These are phyloP conservation scores for Microplitis demolitor DNA, from an alignment of 1,140 invertebrate genomes.

Conservation along the genomic window DNA sequence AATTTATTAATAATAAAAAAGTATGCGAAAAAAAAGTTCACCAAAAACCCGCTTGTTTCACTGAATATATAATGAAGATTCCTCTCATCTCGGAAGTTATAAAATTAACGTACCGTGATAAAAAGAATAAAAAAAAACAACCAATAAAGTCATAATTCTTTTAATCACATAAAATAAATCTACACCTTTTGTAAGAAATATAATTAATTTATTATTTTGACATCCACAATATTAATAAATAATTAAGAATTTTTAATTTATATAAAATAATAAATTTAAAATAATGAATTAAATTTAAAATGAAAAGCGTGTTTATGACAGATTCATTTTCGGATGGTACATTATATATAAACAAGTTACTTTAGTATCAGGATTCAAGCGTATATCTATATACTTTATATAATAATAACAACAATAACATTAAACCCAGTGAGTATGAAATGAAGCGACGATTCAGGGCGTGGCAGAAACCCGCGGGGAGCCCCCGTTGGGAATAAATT, in stretches of 20 bases:
- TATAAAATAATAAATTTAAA: conserved; percentile 31
- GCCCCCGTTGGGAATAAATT: conserved; percentile 56
- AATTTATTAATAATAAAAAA: too few species aligned
- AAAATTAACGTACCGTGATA: too few species aligned
- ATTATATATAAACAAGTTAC: conserved; percentile 58
- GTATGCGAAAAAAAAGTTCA: too few species aligned
- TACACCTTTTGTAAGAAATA: neutral
- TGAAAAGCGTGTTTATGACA: conserved; percentile 55
- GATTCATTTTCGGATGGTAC: conserved; percentile 51
- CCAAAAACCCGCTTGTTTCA: too few species aligned
- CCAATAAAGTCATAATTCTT: too few species aligned
- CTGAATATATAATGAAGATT: too few species aligned
- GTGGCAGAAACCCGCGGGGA: conserved; percentile 55
- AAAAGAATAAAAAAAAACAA: too few species aligned
- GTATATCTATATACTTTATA: neutral
- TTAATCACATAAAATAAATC: too few species aligned
- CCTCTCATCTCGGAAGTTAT: too few species aligned
- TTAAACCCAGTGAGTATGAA: conserved; percentile 8
- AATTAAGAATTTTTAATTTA: neutral
- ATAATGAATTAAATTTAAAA: conserved; percentile 41
- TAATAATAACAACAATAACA: too few species aligned
- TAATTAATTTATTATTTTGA: neutral
- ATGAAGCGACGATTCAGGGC: conserved; percentile 48
- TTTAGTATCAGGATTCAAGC: conserved; percentile 21
- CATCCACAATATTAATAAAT: neutral